phyloP scores from a whole-genome alignment of 30 jellyfish, hydroid and myxozoan species.

The Hydractinia symbiolongicarpus region DNA sequence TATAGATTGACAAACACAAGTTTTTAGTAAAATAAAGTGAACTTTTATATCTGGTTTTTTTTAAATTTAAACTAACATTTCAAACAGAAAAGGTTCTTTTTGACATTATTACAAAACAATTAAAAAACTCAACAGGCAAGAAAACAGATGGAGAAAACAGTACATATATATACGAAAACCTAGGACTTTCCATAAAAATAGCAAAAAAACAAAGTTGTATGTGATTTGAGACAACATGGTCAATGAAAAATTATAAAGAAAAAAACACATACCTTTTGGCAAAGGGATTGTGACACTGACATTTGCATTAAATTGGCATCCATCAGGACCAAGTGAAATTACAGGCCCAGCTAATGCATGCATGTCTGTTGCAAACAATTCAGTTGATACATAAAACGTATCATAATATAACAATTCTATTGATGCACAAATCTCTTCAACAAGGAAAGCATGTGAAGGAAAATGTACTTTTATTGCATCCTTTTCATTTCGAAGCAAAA shows the following conservation, averaged over 20 bases:
- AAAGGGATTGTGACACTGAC: constrained; percentile 72
- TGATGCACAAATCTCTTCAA: constrained; percentile 28
- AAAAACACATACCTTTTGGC: constrained; percentile 34
- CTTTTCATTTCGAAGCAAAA: constrained; percentile 3
- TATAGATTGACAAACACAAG: too few relatives aligned
- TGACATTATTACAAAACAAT: too few relatives aligned
- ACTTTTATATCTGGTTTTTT: too few relatives aligned
- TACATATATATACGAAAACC: neutral
- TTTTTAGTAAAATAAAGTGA: too few relatives aligned
- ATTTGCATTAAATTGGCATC: constrained; percentile 35
- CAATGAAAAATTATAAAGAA: neutral
- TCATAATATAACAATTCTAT: constrained; percentile 56
- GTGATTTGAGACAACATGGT: too few relatives aligned
- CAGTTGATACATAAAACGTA: constrained; percentile 36
- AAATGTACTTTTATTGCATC: constrained; percentile 44
- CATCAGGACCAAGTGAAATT: constrained; percentile 70
- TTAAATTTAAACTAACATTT: too few relatives aligned
- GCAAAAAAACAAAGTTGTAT: neutral
- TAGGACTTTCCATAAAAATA: neutral
- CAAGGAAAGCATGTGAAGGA: constrained; percentile 27
- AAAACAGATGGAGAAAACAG: neutral
- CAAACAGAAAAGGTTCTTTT: too few relatives aligned
- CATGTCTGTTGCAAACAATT: neutral
- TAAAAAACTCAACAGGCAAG: neutral
- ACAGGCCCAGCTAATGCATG: constrained; percentile 59